phyloP scores from a whole-genome alignment of 2,888 invertebrate genomes.

The Rhynchonema sp. region DNA sequence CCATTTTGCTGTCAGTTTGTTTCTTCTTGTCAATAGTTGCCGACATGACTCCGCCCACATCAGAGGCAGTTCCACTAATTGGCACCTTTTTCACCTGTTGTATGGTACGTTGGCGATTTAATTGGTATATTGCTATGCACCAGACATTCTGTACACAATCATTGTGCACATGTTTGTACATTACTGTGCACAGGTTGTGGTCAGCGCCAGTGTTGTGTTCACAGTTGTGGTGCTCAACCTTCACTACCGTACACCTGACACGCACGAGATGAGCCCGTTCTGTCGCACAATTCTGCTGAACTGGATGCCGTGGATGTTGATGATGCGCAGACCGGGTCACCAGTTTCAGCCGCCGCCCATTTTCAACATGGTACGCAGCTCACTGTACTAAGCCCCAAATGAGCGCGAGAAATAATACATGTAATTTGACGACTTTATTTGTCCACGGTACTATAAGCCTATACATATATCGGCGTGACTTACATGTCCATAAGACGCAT shows the following conservation, averaged over 20 bases:
- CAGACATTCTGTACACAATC: conserved; percentile 21
- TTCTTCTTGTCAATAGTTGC: conserved; percentile 92
- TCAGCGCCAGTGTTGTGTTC: conserved; percentile 25
- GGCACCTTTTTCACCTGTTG: conserved; percentile 25
- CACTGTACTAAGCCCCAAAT: too few species aligned
- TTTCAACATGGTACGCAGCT: not conserved
- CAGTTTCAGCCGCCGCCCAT: not conserved
- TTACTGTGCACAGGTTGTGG: conserved; percentile 10
- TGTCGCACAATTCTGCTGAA: conserved; percentile 6
- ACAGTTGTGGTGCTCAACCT: conserved; percentile 27
- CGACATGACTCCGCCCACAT: conserved; percentile 62
- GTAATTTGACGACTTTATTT: too few species aligned
- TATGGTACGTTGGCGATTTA: conserved; percentile 15
- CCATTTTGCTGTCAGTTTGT: conserved; percentile 58
- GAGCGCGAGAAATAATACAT: too few species aligned
- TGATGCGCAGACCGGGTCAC: conserved; percentile 10
- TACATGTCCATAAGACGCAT: too few species aligned
- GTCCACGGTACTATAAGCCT: too few species aligned
- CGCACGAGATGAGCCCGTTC: conserved; percentile 6
- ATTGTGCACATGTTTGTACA: conserved; percentile 23
- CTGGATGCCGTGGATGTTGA: conserved; percentile 9
- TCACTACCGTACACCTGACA: conserved; percentile 16
- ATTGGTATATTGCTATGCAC: not conserved
- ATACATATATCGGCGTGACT: too few species aligned
- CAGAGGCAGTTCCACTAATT: conserved; percentile 20